A percentile compares a stretch with the other conserved stretches of the same genome.
Conservation (phyloP, 2,888 invertebrate species). For the Laspeyria flexula region DNA sequence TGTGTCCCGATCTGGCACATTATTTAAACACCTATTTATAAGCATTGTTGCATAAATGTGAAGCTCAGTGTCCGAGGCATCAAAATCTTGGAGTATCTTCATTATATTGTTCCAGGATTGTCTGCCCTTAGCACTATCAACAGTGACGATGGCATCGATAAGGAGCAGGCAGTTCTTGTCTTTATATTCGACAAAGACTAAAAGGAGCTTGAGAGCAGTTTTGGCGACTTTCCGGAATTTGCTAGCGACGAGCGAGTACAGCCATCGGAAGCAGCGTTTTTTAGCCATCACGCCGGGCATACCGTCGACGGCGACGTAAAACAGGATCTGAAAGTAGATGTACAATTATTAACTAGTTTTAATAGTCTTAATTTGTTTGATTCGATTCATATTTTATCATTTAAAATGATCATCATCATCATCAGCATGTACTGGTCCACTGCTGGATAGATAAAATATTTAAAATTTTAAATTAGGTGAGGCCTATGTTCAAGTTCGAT, state of each 20-base stretch:
- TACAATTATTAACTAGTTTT: background rate
- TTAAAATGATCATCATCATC: too few relatives aligned
- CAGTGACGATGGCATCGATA: constrained; percentile 94
- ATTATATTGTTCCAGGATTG: constrained; percentile 92
- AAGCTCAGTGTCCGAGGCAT: too few relatives aligned
- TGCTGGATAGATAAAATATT: too few relatives aligned
- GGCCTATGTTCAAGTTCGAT: too few relatives aligned
- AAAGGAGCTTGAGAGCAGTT: constrained; percentile 97
- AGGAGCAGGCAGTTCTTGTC: constrained; percentile 97
- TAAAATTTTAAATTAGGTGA: too few relatives aligned
- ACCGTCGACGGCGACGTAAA: constrained; percentile 99
- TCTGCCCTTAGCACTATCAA: constrained; percentile 89
- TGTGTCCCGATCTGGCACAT: too few relatives aligned
- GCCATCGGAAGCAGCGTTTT: constrained; percentile 98
- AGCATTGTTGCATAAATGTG: too few relatives aligned
- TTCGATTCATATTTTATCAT: too few relatives aligned
- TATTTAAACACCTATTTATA: too few relatives aligned
- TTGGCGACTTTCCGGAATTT: constrained; percentile 98
- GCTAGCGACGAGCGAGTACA: constrained; percentile 96
- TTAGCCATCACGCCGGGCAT: constrained; percentile 99
- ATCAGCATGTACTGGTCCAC: too few relatives aligned
- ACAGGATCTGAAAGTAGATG: constrained; percentile 93
- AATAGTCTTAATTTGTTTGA: background rate
- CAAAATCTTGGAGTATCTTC: constrained; percentile 93
- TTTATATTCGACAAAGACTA: constrained; percentile 99